Conservation (phyloP, 1,140 invertebrate species). For the Zaprionus gabonicus region DNA sequence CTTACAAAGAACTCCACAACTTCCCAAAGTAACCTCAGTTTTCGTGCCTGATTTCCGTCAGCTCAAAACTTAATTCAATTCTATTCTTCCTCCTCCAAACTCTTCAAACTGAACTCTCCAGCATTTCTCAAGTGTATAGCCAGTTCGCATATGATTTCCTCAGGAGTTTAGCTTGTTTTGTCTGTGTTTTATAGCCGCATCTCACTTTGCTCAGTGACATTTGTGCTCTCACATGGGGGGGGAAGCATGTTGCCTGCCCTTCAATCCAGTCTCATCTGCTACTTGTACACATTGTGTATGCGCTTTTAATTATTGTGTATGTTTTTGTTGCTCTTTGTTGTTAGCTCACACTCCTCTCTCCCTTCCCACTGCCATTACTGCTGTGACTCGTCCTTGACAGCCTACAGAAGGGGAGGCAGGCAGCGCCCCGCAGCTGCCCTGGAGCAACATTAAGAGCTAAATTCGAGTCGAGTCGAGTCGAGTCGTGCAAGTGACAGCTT, state of each 20-base stretch:
- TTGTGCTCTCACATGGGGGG: neutral
- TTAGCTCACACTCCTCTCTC: constrained; percentile 17
- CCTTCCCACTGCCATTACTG: constrained; percentile 17
- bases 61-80: neutral
- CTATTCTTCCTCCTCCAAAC: neutral
- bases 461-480: constrained; percentile 26
- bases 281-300: constrained; percentile 54
- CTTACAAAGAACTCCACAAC: neutral
- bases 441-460: constrained; percentile 47
- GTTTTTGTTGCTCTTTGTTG: constrained; percentile 33
- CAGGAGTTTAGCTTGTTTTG: neutral
- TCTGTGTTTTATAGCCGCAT: constrained; percentile 19
- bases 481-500: constrained; percentile 65
- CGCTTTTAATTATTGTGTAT: constrained; percentile 73
- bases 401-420: neutral
- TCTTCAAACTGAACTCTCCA: neutral
- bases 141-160: neutral
- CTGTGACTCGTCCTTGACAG: constrained; percentile 14
- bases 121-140: constrained; percentile 16
- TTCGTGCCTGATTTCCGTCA: neutral
- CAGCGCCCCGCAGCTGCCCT: neutral
- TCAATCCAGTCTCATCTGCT: constrained; percentile 1
- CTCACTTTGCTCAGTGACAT: constrained; percentile 29
- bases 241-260: neutral
- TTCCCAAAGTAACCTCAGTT: neutral